Evolutionary conservation across 1,140 invertebrate genomes (phyloP), one percentile per base, ranked within the genome.

Genomic region (Aporrectodea caliginosa): DNA sequence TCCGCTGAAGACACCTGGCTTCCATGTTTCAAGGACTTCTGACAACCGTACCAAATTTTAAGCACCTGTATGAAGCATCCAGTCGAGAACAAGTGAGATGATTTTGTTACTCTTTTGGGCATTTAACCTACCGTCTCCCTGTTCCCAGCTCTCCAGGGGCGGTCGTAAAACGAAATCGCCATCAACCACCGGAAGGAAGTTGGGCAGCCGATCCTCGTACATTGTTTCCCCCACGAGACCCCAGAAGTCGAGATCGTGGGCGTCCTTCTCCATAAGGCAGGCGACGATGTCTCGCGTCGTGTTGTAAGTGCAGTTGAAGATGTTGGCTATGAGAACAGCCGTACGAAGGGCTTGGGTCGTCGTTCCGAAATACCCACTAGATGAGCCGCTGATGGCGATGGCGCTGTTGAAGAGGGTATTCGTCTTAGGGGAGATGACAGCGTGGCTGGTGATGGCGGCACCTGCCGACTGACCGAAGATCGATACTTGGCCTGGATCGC

Each of bases 381-480:
- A 31, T 27, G 73, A 1, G 16, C 73, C 73, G n/a, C 73, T 75
- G 29, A 75, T 12, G 31, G n/a, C 27, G 16, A 75, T 1, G 73
- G 14, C 73, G 16, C 34, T 32, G 29, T 35, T 32, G 1, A 75
- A 31, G 31, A 75, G 73, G 29, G 29, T 1, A 31, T 71, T 71
- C 22, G 69, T 71, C 32, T 71, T 31, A 27, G 12, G 0, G 69
- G 69, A 71, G 32, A 71, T 71, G 6, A 71, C 16, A 12, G 34
- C 30, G 34, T 75, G 73, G 34, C 73, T 75, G 30, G 34, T 33
- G 16, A 75, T 75, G 6, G 73, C 73, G 16, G 31, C 78, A 16
- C 85, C 85, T 29, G 85, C 85, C 0, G 81, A 82, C 80, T 83
- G 81, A 14, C 85, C 85, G 74, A 84, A 82, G n/a, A 86, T 76